These are phyloP conservation scores for Busseola fusca DNA, from an alignment of 2,888 invertebrate species.

Conservation along the genomic window DNA sequence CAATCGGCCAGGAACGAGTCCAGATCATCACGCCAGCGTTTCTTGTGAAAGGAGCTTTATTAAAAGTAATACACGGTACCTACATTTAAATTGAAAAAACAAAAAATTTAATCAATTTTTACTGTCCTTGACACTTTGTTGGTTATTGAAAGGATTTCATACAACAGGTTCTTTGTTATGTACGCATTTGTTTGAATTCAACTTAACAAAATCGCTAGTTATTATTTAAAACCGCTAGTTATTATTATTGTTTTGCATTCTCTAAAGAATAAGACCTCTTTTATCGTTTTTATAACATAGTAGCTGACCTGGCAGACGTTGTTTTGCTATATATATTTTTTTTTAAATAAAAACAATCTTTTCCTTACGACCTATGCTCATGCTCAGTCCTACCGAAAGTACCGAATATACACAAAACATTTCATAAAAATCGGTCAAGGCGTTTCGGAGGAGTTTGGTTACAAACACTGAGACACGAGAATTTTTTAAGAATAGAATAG, in stretches of 20 bases:
- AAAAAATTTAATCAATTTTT: slow-evolving; percentile 12
- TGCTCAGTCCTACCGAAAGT: no score
- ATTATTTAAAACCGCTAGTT: neutral
- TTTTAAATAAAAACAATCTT: no score
- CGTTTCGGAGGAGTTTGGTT: no score
- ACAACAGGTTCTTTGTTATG: slow-evolving; percentile 8
- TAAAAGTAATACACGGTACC: neutral
- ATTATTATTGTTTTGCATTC: neutral
- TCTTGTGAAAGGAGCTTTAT: neutral
- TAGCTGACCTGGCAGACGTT: no score
- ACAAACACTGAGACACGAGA: no score
- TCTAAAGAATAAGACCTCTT: neutral
- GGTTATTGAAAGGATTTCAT: slow-evolving; percentile 16
- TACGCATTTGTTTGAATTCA: neutral
- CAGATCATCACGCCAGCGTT: no score
- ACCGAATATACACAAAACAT: no score
- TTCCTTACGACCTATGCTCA: no score
- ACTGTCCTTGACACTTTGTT: slow-evolving; percentile 28
- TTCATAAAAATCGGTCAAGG: no score
- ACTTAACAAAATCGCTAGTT: neutral
- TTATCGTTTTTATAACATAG: neutral
- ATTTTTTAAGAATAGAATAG: no score
- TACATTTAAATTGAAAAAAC: neutral
- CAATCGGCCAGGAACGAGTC: no score
- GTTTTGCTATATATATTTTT: no score